A percentile compares a stretch with the other conserved stretches of the same genome.
Evolutionary conservation across 2,113 vertebrate genomes (phyloP).

Genomic region (Calyptomena viridis): DNA sequence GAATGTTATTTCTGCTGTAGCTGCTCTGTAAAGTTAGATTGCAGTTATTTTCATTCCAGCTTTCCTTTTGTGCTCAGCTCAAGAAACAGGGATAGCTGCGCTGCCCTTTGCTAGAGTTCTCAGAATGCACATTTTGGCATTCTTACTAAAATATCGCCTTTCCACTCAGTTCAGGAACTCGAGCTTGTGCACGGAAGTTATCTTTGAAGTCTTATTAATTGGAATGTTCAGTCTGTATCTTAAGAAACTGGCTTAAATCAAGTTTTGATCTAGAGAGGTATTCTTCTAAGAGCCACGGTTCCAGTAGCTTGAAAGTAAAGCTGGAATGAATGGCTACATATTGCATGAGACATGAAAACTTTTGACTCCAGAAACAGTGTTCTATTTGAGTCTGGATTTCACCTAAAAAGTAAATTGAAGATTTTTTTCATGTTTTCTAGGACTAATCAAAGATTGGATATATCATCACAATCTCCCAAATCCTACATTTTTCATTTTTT

Average conservation of each 20-base stretch:
- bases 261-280: neutral
- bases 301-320: neutral
- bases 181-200: neutral
- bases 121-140: neutral
- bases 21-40: neutral
- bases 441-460: constrained; percentile 74
- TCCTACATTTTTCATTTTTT: constrained; percentile 84
- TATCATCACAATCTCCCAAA: constrained; percentile 71
- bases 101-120: neutral
- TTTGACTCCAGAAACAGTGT: neutral
- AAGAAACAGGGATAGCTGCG: neutral
- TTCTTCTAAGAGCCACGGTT: neutral
- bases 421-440: constrained; percentile 43
- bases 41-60: neutral
- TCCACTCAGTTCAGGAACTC: neutral
- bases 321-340: neutral
- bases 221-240: neutral
- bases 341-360: neutral
- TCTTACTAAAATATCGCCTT: neutral
- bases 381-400: neutral
- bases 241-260: neutral
- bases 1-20: neutral
- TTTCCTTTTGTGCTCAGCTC: neutral
- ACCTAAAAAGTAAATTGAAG: neutral
- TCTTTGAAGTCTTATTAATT: neutral